phyloP scores from a whole-genome alignment of 2,797 vertebrate species.

The Selene dorsalis region DNA sequence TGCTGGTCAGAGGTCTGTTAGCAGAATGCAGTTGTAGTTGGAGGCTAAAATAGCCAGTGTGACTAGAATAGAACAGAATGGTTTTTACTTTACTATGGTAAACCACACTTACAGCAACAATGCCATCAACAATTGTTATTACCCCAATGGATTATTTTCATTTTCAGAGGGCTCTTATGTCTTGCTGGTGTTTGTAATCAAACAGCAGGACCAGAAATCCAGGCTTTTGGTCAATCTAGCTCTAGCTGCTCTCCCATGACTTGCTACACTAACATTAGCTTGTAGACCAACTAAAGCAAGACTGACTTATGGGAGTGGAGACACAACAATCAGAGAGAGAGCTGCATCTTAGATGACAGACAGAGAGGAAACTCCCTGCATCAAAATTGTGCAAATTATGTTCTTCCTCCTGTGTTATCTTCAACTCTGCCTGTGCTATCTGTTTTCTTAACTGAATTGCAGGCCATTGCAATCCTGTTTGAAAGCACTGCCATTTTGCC shows the following conservation, averaged over 20 bases:
- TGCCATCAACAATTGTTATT: background rate
- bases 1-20: slow-evolving; percentile 29
- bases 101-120: background rate
- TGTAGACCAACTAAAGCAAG: background rate
- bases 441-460: background rate
- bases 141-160: background rate
- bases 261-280: background rate
- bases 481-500: background rate
- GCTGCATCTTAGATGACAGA: background rate
- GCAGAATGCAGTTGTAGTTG: slow-evolving; percentile 10
- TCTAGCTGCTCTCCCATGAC: background rate
- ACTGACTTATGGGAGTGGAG: too few relatives aligned
- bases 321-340: background rate
- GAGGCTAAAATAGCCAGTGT: slow-evolving; percentile 4
- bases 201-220: background rate
- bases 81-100: background rate
- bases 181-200: background rate
- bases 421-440: background rate
- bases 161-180: background rate
- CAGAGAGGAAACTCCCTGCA: background rate
- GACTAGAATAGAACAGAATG: background rate
- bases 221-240: background rate
- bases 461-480: too few relatives aligned
- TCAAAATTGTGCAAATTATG: background rate
- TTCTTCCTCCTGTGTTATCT: background rate